Evolutionary conservation across 37 sponge, comb jelly and placozoan genomes (phyloP).

Genomic region (Aplysina aerophoba): DNA sequence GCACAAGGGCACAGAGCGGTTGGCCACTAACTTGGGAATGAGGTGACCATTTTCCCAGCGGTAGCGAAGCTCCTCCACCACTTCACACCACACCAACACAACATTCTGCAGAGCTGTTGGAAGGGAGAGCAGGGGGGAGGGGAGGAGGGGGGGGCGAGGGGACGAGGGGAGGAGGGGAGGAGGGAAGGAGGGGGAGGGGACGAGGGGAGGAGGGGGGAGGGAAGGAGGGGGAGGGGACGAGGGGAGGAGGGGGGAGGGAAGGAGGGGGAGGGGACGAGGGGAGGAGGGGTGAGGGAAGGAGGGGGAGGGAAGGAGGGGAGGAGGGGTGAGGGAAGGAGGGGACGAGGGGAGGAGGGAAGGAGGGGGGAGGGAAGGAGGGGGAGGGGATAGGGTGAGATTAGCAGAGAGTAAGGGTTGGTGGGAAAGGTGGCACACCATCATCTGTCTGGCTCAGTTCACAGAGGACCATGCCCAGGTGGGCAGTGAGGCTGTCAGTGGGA

Average conservation of each 20-base stretch:
- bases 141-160: neutral
- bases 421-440: neutral
- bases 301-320: neutral
- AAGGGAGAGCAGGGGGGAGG: no score
- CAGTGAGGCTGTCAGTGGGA: conserved; percentile 16
- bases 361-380: neutral
- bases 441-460: neutral
- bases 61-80: conserved; percentile 77
- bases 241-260: neutral
- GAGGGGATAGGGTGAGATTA: neutral
- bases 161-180: neutral
- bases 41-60: conserved; percentile 81
- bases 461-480: neutral
- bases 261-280: neutral
- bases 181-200: neutral
- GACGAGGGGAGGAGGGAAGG: neutral
- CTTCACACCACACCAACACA: conserved; percentile 84
- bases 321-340: neutral
- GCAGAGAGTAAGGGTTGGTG: neutral
- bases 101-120: conserved; percentile 66
- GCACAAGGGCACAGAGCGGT: neutral
- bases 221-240: no score
- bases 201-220: neutral
- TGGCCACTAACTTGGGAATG: conserved; percentile 51
- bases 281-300: no score